Percentiles rank a stretch among this genome's conserved stretches.
phyloP scores from a whole-genome alignment of 2,888 invertebrate genomes.

The Caenorhabditis sp. region DNA sequence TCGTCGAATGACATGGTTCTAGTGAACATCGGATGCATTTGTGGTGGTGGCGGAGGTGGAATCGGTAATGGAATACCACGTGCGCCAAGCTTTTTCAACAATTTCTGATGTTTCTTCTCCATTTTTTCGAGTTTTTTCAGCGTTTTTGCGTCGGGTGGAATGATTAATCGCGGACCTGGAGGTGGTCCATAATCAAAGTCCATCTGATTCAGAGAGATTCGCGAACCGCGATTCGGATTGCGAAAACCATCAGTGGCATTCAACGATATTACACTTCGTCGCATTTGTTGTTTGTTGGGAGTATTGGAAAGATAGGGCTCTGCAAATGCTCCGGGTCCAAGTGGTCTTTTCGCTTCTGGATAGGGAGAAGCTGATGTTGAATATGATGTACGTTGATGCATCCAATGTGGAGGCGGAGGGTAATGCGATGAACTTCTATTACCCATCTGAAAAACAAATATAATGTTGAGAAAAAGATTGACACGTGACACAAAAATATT shows the following conservation, averaged over 20 bases:
- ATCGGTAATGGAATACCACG: constrained; percentile 25
- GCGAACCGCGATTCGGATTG: constrained; percentile 23
- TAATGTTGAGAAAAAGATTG: no score
- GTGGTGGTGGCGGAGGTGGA: constrained; percentile 28
- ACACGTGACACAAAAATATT: no score
- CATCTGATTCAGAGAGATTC: constrained; percentile 45
- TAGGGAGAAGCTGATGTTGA: constrained; percentile 37
- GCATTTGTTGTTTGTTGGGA: constrained; percentile 15
- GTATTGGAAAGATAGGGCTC: constrained; percentile 34
- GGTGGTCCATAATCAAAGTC: constrained; percentile 27
- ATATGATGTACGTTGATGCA: constrained; percentile 30
- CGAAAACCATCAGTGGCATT: constrained; percentile 28
- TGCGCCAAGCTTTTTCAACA: constrained; percentile 44
- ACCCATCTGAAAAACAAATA: constrained; percentile 14
- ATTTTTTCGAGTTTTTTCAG: constrained; percentile 53
- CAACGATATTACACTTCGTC: constrained; percentile 39
- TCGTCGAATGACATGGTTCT: constrained; percentile 46
- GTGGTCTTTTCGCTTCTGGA: constrained; percentile 35
- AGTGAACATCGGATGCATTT: constrained; percentile 37
- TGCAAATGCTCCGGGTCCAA: constrained; percentile 40
- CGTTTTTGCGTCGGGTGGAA: constrained; percentile 48
- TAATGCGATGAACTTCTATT: constrained; percentile 43
- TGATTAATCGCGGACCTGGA: constrained; percentile 13
- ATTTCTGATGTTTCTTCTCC: constrained; percentile 53
- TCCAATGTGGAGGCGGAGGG: constrained; percentile 40